Conservation (phyloP, 2,797 vertebrate species). For the Lateolabrax maculatus region DNA sequence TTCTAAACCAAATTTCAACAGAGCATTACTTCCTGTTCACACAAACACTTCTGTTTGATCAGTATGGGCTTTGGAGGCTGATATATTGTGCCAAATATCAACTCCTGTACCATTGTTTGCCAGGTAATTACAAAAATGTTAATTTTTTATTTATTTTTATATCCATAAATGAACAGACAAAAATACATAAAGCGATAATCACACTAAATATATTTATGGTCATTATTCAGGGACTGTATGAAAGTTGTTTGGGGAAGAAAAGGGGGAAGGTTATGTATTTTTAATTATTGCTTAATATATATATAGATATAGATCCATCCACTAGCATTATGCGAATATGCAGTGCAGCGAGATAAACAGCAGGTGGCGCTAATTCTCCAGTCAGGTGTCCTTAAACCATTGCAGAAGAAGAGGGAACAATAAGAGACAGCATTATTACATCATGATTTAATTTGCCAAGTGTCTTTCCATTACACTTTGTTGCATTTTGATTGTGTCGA, state of each 20-base stretch:
- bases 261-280: background rate
- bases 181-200: background rate
- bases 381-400: background rate
- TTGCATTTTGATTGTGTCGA: background rate
- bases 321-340: too few relatives aligned
- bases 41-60: background rate
- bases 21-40: slow-evolving; percentile 22
- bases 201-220: background rate
- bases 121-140: background rate
- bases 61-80: too few relatives aligned
- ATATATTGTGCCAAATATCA: background rate
- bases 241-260: background rate
- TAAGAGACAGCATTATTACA: background rate
- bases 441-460: background rate
- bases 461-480: background rate
- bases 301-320: too few relatives aligned
- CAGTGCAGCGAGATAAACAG: too few relatives aligned
- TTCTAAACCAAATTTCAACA: slow-evolving; percentile 13
- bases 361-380: too few relatives aligned
- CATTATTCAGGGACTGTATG: background rate
- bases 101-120: background rate
- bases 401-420: background rate
- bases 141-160: background rate
- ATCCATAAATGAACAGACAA: background rate
- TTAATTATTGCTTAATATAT: too few relatives aligned